Evolutionary conservation across 2,797 vertebrate genomes (phyloP).

Genomic region (Brachyalestes nurse): DNA sequence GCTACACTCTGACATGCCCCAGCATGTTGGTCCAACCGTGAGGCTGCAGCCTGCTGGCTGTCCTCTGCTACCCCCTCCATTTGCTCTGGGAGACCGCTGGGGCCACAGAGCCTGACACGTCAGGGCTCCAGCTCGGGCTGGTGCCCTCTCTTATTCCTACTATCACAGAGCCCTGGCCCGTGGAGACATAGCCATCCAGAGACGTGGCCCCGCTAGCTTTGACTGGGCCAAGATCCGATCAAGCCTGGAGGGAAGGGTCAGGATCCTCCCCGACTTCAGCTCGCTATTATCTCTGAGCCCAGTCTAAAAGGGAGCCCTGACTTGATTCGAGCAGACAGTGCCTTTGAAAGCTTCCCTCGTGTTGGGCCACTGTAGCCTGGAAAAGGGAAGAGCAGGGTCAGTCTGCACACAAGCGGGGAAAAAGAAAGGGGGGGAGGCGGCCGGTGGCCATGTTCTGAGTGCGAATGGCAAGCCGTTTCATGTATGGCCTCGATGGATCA

Average conservation of each 20-base stretch:
- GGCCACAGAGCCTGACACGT: conserved; percentile 81
- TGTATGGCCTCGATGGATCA: conserved; percentile 81
- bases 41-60: conserved; percentile 76
- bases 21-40: conserved; percentile 75
- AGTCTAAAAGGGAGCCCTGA: conserved; percentile 79
- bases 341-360: conserved; percentile 80
- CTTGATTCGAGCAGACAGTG: conserved; percentile 82
- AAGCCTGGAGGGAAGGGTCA: conserved; percentile 82
- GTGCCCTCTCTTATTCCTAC: conserved; percentile 80
- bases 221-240: conserved; percentile 84
- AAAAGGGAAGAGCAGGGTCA: conserved; percentile 79
- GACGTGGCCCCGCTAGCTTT: conserved; percentile 77
- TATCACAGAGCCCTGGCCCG: conserved; percentile 80
- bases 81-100: conserved; percentile 77
- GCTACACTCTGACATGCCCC: conserved; percentile 79
- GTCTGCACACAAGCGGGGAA: conserved; percentile 74
- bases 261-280: conserved; percentile 79
- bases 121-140: conserved; percentile 78
- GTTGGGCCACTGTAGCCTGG: conserved; percentile 80
- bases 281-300: conserved; percentile 83
- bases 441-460: conserved; percentile 80
- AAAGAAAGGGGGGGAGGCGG: conserved; percentile 60
- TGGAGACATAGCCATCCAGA: conserved; percentile 80
- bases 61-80: conserved; percentile 79
- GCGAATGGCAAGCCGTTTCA: conserved; percentile 81